Evolutionary conservation across 1,140 invertebrate species (phyloP).

Genomic region (Drosophila leontia): DNA sequence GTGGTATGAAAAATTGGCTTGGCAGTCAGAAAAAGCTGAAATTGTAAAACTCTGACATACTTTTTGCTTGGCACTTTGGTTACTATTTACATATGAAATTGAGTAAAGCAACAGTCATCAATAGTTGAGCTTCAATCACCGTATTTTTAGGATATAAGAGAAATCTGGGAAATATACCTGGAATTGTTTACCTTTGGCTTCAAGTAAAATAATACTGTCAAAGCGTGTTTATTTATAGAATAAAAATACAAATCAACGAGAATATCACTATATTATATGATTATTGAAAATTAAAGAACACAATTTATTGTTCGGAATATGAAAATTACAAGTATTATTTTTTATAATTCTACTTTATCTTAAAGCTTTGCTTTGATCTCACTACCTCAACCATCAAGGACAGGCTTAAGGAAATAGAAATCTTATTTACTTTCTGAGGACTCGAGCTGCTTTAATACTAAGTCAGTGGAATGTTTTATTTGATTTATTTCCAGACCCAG

Average conservation of each 20-base stretch:
- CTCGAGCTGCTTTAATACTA: background rate
- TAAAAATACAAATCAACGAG: background rate
- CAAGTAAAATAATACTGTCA: background rate
- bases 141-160: background rate
- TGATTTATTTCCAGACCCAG: slow-evolving; percentile 3
- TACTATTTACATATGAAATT: slow-evolving; percentile 29
- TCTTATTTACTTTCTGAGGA: background rate
- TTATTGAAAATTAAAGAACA: background rate
- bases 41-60: slow-evolving; percentile 10
- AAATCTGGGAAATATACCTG: background rate
- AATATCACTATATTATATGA: background rate
- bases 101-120: background rate
- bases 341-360: background rate
- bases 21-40: slow-evolving; percentile 17
- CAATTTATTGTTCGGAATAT: background rate
- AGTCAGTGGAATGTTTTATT: slow-evolving; percentile 17
- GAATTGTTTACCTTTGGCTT: background rate
- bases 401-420: no score
- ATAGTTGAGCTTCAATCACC: slow-evolving; percentile 9
- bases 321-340: background rate
- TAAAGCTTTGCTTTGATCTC: background rate
- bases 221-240: no score
- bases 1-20: slow-evolving; percentile 17
- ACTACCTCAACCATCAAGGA: background rate
- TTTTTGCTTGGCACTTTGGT: background rate